phyloP scores from a whole-genome alignment of 2,797 vertebrate genomes.

The Cyprinella venusta region DNA sequence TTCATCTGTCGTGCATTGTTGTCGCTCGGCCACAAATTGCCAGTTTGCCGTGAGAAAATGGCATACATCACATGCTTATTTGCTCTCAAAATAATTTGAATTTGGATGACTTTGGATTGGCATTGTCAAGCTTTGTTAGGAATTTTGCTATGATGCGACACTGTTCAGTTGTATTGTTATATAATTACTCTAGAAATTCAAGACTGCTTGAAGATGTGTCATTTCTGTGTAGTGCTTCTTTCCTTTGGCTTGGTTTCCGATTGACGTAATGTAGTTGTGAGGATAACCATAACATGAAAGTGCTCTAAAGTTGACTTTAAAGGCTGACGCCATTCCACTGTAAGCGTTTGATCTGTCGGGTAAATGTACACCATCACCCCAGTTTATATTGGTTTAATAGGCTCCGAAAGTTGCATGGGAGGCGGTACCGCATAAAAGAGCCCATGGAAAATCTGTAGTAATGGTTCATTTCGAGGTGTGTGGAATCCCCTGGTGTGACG shows the following conservation, averaged over 20 bases:
- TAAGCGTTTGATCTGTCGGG: conserved; percentile 15
- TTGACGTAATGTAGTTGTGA: conserved; percentile 6
- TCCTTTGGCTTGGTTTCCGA: conserved; percentile 15
- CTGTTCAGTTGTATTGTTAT: background rate
- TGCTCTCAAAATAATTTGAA: conserved; percentile 1
- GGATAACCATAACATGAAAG: conserved; percentile 30
- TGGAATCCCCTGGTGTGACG: conserved; percentile 68
- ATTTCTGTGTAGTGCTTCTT: conserved; percentile 8
- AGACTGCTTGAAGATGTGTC: background rate
- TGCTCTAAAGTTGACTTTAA: background rate
- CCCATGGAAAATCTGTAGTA: conserved; percentile 64
- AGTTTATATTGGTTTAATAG: background rate
- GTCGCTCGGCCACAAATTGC: conserved; percentile 3
- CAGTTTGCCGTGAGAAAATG: conserved; percentile 14
- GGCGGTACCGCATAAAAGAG: conserved; percentile 42
- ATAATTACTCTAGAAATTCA: background rate
- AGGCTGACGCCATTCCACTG: background rate
- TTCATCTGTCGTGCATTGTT: background rate
- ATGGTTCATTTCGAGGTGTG: conserved; percentile 58
- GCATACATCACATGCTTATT: background rate
- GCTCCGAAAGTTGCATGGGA: conserved; percentile 9
- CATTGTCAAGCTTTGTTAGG: conserved; percentile 15
- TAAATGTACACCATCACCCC: conserved; percentile 16
- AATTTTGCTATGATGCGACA: background rate
- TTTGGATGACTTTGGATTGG: background rate